Evolutionary conservation across 2,888 invertebrate species (phyloP).

Genomic region (Penaeus monodon): DNA sequence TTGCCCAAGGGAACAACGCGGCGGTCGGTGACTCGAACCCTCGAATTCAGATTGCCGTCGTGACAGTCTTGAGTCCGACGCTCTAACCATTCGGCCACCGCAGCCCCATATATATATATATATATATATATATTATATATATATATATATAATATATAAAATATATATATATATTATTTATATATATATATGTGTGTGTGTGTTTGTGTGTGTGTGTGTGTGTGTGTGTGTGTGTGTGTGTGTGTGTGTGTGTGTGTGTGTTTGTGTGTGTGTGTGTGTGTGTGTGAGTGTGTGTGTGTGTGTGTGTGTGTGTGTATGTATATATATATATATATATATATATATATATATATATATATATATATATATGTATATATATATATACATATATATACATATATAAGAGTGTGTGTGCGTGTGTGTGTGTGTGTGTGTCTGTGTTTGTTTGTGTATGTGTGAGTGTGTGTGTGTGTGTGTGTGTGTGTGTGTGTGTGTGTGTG

Average conservation of each 20-base stretch:
- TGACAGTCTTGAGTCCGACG: too few relatives aligned
- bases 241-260: not conserved
- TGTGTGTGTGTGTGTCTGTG: not conserved
- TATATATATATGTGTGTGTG: not conserved
- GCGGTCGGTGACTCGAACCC: too few relatives aligned
- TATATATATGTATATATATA: constrained; percentile 13
- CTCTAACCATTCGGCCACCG: too few relatives aligned
- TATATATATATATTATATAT: too few relatives aligned
- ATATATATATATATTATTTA: too few relatives aligned
- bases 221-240: not conserved
- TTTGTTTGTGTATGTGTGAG: constrained; percentile 13
- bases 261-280: not conserved
- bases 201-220: not conserved
- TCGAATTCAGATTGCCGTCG: too few relatives aligned
- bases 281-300: not conserved
- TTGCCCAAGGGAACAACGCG: too few relatives aligned
- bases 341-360: not conserved
- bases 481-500: not conserved
- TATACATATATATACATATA: not conserved
- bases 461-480: constrained; percentile 16
- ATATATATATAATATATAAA: too few relatives aligned
- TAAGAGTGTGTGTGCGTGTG: not conserved
- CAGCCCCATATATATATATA: too few relatives aligned
- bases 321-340: not conserved
- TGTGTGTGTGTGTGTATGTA: not conserved